These are phyloP conservation scores for Myotis planiceps DNA, from an alignment of 2,797 vertebrate species.

Conservation along the genomic window DNA sequence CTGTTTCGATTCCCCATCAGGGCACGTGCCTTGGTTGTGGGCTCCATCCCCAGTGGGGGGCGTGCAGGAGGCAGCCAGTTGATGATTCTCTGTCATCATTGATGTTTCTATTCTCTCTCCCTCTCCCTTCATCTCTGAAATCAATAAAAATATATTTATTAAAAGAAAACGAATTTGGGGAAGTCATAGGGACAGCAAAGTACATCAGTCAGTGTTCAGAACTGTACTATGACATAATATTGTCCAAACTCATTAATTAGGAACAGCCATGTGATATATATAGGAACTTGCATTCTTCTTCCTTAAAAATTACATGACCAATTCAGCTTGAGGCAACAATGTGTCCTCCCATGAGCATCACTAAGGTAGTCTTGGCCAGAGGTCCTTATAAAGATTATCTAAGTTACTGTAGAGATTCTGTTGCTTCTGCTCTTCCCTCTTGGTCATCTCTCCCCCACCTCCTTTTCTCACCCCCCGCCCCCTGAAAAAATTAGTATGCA, in stretches of 20 bases:
- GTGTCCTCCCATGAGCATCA: neutral
- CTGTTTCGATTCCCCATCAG: too few species aligned
- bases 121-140: too few species aligned
- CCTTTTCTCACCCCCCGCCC: neutral
- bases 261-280: neutral
- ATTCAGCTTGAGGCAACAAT: neutral
- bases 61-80: too few species aligned
- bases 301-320: neutral
- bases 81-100: too few species aligned
- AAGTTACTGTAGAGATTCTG: neutral
- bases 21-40: too few species aligned
- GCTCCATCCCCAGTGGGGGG: too few species aligned
- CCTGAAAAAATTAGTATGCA: neutral
- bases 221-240: neutral
- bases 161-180: neutral
- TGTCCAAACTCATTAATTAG: neutral
- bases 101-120: too few species aligned
- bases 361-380: slow-evolving; percentile 4
- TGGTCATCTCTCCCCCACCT: neutral
- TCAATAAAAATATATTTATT: too few species aligned
- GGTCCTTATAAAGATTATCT: neutral
- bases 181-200: neutral
- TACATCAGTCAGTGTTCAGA: neutral
- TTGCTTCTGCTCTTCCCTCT: neutral
- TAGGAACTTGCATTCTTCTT: neutral